Percentiles rank a stretch among this genome's conserved stretches.
Evolutionary conservation across 2,888 invertebrate genomes (phyloP).

Genomic region (Eupithecia centaureata): DNA sequence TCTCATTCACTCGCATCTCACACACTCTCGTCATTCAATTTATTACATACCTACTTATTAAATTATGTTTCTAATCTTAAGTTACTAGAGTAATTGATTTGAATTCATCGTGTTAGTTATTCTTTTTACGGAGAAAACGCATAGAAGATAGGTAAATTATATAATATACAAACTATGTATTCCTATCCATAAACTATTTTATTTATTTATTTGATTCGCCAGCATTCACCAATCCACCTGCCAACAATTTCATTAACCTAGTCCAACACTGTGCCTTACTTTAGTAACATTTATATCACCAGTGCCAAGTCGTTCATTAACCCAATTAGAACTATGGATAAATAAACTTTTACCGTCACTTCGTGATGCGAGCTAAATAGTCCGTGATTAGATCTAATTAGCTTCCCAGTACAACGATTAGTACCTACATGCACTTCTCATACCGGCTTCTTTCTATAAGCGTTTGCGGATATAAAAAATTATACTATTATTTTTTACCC

Average conservation of each 20-base stretch:
- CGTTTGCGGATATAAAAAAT: background rate
- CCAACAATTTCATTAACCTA: background rate
- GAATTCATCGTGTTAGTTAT: too few relatives aligned
- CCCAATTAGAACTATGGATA: slow-evolving; percentile 29
- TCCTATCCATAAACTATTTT: too few relatives aligned
- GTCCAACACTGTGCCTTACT: slow-evolving; percentile 5
- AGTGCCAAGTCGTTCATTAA: slow-evolving; percentile 15
- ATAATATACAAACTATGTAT: too few relatives aligned
- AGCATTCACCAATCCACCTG: background rate
- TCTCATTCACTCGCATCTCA: too few relatives aligned
- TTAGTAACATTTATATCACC: slow-evolving; percentile 10
- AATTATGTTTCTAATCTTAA: too few relatives aligned
- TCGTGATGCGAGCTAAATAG: slow-evolving; percentile 25
- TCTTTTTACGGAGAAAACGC: too few relatives aligned
- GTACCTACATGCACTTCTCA: slow-evolving; percentile 16
- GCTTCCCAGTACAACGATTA: slow-evolving; percentile 26
- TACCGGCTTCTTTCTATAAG: background rate
- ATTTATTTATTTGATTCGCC: too few relatives aligned
- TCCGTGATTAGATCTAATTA: slow-evolving; percentile 32
- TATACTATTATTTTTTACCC: slow-evolving; percentile 1
- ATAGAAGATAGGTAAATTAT: too few relatives aligned
- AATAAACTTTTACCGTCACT: slow-evolving; percentile 33
- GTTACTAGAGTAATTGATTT: too few relatives aligned
- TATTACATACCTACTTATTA: too few relatives aligned
- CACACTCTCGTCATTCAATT: too few relatives aligned